These are phyloP conservation scores for Pristionchus entomophagus DNA, from an alignment of 2,888 invertebrate species.

Conservation along the genomic window DNA sequence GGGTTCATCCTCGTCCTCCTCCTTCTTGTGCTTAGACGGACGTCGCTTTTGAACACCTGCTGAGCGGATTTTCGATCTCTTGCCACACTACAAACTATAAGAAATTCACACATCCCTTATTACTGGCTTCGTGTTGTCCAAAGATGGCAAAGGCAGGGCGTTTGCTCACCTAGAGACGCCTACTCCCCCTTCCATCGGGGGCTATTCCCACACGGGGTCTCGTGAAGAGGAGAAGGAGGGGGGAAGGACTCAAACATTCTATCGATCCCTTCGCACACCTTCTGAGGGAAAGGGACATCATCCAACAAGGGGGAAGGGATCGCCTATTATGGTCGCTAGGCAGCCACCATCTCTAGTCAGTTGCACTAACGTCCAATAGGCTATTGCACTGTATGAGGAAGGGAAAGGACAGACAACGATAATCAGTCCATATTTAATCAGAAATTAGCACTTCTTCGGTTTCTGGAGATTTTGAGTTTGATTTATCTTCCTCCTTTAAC, in stretches of 20 bases:
- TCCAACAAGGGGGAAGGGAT: background rate
- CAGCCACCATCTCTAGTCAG: too few species aligned
- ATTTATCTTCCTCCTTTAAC: too few species aligned
- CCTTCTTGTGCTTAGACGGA: conserved; percentile 39
- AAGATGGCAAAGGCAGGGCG: conserved; percentile 12
- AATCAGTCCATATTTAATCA: too few species aligned
- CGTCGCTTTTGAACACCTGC: conserved; percentile 47
- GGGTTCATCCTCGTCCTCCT: conserved; percentile 27
- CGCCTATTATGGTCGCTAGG: too few species aligned
- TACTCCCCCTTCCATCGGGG: background rate
- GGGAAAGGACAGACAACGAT: too few species aligned
- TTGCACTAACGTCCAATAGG: too few species aligned
- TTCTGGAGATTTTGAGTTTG: too few species aligned
- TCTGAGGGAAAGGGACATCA: background rate
- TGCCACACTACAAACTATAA: too few species aligned
- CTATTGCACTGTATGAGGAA: too few species aligned
- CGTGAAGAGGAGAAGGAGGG: background rate
- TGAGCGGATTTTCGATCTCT: background rate
- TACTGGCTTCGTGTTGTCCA: background rate
- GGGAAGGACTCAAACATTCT: conserved; percentile 34
- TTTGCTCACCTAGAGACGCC: background rate
- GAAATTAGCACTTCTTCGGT: too few species aligned
- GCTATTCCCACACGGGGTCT: conserved; percentile 30
- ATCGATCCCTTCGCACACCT: conserved; percentile 31
- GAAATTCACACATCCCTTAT: background rate